Evolutionary conservation across 1,140 invertebrate species (phyloP), one percentile per base, ranked within the genome.

Genomic region (Lordiphosa clarofinis): DNA sequence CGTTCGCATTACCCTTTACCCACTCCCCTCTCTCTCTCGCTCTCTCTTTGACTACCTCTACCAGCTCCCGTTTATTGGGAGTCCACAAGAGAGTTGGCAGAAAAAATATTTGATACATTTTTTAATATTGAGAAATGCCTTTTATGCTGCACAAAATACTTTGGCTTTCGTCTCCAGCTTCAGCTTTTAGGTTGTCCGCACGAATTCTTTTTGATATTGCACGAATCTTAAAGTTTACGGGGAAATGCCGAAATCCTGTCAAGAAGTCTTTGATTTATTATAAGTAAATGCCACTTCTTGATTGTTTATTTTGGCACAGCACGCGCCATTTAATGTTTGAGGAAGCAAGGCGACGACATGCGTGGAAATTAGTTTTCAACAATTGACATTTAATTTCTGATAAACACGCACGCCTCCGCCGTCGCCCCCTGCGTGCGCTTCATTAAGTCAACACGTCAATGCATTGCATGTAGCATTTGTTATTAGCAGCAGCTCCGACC

Each of bases 321-420:
- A 81, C 71, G 76, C 76, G 71, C 67, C 76, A 81, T 75, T 81
- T 57, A 75, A 71, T 74, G 62, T 58, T 35, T 31, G 12, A 4
- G 15, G 19, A 31, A 36, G 47, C 24, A 4, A n/a, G 40, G 31
- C 13, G 39, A 10, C 2, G 10, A 36, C 40, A 60, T 33, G 66
- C 58, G 58, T 64, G 58, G 58, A 81, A 81, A 81, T 81, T 81
- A 82, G 76, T 81, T 81, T 81, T 75, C 71, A 86, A 84, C 81
- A 86, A 86, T 86, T 86, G 79, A 79, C 79, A 86, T 86, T 86
- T 86, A 86, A 86, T 86, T 86, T 86, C 66, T 86, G 81, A 86
- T 86, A 86, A 86, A 75, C 81, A 86, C 74, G 79, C 70, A 76
- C 76, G 58, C 31, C 15, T 15, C 15, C 15, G 15, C 1, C 5